Percentiles rank a stretch among this genome's conserved stretches.
phyloP scores from a whole-genome alignment of 2,113 vertebrate species.

The Casuarius casuarius region DNA sequence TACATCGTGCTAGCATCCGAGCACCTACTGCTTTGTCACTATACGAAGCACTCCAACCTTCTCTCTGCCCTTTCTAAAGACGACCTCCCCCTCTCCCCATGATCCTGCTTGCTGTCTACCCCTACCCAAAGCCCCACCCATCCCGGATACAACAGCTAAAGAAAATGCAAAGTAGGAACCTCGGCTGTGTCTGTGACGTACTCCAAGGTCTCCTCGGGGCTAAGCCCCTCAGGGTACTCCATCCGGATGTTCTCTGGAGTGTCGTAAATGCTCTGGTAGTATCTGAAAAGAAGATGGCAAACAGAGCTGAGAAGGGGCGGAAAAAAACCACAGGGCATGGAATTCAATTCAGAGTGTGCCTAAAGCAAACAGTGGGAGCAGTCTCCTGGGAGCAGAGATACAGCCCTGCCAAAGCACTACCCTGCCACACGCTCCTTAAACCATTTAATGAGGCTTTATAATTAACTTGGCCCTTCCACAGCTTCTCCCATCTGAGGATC shows the following conservation, averaged over 20 bases:
- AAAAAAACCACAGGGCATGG: neutral
- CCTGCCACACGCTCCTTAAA: constrained; percentile 23
- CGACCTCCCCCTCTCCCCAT: neutral
- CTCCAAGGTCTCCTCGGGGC: constrained; percentile 85
- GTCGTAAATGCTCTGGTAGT: constrained; percentile 92
- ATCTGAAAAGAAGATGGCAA: constrained; percentile 74
- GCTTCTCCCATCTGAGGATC: constrained; percentile 57
- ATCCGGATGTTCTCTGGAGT: constrained; percentile 82
- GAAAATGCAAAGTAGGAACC: constrained; percentile 64
- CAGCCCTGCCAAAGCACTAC: constrained; percentile 22
- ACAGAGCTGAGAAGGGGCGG: neutral
- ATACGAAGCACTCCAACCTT: neutral
- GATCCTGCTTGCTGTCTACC: neutral
- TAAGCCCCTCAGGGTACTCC: constrained; percentile 80
- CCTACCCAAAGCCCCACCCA: neutral
- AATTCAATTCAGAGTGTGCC: neutral
- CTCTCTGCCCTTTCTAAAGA: neutral
- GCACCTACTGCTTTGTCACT: neutral
- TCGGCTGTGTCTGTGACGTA: constrained; percentile 83
- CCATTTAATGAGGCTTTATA: constrained; percentile 46
- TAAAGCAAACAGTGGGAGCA: constrained; percentile 2
- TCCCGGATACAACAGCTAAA: neutral
- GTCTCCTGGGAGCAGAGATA: neutral
- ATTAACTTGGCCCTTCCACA: constrained; percentile 59
- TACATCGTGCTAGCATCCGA: accelerated